phyloP scores from a whole-genome alignment of 2,113 vertebrate species.

The Lasiurus borealis region DNA sequence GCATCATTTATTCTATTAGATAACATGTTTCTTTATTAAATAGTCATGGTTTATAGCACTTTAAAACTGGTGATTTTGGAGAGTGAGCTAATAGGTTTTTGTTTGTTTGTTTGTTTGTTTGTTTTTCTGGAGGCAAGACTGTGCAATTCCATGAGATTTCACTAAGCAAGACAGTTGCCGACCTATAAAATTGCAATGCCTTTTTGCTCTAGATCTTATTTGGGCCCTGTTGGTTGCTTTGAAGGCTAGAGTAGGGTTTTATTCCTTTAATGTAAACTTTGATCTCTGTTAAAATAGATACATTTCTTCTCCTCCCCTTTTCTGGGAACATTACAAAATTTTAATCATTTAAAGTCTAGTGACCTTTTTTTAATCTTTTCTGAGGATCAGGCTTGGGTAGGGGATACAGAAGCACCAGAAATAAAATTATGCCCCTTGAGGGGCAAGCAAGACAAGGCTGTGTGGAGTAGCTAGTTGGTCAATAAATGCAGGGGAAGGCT shows the following conservation, averaged over 20 bases:
- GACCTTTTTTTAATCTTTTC: background rate
- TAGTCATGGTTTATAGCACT: background rate
- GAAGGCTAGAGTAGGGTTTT: background rate
- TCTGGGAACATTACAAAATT: background rate
- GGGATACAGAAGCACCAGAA: background rate
- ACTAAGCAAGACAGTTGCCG: background rate
- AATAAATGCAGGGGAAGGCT: background rate
- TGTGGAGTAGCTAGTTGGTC: background rate
- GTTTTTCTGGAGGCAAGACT: background rate
- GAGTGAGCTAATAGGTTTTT: background rate
- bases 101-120: background rate
- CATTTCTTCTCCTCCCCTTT: background rate
- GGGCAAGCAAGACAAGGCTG: fast-evolving
- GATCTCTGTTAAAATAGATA: background rate
- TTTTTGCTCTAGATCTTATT: background rate
- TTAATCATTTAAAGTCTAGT: background rate
- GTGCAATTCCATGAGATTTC: background rate
- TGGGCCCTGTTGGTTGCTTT: background rate
- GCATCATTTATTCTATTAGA: background rate
- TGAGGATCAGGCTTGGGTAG: background rate
- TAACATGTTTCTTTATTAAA: constrained; percentile 57
- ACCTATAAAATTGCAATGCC: background rate
- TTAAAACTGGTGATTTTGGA: constrained; percentile 45
- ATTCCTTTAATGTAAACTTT: constrained; percentile 2
- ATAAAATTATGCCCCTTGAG: too few species aligned